These are phyloP conservation scores for Aelia acuminata DNA, from an alignment of 2,888 invertebrate species.

Conservation along the genomic window DNA sequence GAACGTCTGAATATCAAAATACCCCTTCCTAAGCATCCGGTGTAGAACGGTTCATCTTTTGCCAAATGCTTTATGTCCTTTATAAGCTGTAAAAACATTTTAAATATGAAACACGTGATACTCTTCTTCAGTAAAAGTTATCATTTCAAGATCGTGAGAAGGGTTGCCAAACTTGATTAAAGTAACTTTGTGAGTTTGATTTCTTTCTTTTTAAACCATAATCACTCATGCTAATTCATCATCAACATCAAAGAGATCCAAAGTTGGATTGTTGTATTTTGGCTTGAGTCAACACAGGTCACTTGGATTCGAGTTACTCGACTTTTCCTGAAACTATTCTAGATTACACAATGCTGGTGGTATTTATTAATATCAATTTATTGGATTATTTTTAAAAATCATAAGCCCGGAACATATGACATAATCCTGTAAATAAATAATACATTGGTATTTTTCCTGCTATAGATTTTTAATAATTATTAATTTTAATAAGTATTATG, in stretches of 20 bases:
- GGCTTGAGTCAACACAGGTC: not conserved
- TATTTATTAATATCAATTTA: not conserved
- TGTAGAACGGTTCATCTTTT: not conserved
- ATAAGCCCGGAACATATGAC: too few relatives aligned
- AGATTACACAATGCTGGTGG: not conserved
- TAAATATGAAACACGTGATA: not conserved
- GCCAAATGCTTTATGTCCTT: not conserved
- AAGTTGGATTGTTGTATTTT: not conserved
- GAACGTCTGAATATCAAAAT: not conserved
- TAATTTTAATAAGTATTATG: too few relatives aligned
- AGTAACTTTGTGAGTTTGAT: not conserved
- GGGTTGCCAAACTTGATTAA: not conserved
- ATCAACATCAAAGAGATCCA: not conserved
- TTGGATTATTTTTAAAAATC: too few relatives aligned
- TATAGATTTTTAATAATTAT: too few relatives aligned
- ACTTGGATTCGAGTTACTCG: not conserved
- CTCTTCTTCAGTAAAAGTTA: not conserved
- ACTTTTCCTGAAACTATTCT: not conserved
- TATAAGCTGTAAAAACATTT: not conserved
- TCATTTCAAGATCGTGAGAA: not conserved
- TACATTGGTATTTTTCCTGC: too few relatives aligned
- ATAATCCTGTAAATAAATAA: too few relatives aligned
- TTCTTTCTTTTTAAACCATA: not conserved
- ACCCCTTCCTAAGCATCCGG: not conserved
- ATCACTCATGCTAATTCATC: not conserved